These are phyloP conservation scores for Lordiphosa fenestrarum DNA, from an alignment of 2,888 invertebrate genomes.

Conservation along the genomic window DNA sequence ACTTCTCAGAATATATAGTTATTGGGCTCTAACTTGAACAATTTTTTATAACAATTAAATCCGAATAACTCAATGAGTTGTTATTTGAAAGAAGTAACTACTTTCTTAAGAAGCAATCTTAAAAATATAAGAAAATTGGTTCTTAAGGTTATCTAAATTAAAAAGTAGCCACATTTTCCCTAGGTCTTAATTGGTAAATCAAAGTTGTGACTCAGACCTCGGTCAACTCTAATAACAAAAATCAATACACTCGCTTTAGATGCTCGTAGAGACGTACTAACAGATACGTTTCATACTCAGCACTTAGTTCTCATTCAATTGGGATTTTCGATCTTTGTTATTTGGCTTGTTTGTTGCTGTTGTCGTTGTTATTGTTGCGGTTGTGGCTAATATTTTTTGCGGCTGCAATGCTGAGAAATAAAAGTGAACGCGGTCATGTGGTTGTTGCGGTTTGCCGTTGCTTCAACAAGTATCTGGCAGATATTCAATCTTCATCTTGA, in stretches of 20 bases:
- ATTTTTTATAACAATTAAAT: too few species aligned
- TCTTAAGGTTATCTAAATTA: too few species aligned
- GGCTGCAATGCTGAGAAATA: conserved; percentile 59
- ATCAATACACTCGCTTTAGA: conserved; percentile 11
- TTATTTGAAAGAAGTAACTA: too few species aligned
- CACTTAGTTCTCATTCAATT: conserved; percentile 3
- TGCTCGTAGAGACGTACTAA: conserved; percentile 7
- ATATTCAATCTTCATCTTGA: conserved; percentile 59
- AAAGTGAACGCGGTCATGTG: conserved; percentile 58
- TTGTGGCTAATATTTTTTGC: conserved; percentile 21
- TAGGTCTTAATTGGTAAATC: background rate
- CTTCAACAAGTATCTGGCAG: conserved; percentile 22
- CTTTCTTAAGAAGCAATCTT: too few species aligned
- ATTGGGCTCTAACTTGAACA: too few species aligned
- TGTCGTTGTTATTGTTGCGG: conserved; percentile 32
- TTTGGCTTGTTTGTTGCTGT: conserved; percentile 11
- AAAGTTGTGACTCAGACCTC: background rate
- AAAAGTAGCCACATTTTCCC: background rate
- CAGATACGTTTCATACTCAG: conserved; percentile 12
- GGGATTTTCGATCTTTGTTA: conserved; percentile 9
- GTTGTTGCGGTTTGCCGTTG: conserved; percentile 34
- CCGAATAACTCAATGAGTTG: too few species aligned
- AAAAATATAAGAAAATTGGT: too few species aligned
- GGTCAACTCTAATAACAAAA: conserved; percentile 13
- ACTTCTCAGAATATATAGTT: too few species aligned